phyloP scores from a whole-genome alignment of 1,140 invertebrate genomes.

The Battus philenor region DNA sequence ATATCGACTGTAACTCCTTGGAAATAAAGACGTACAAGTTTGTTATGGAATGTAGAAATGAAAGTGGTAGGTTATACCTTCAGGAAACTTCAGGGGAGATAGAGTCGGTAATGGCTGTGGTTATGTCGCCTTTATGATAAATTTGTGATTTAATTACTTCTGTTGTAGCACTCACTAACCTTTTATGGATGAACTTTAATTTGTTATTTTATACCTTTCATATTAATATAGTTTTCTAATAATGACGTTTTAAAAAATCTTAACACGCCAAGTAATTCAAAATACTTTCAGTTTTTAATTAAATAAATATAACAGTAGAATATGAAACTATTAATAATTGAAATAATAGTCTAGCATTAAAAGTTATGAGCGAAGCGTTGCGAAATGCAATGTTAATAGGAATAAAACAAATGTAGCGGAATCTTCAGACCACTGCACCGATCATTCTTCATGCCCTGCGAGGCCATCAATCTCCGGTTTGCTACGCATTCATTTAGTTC shows the following conservation, averaged over 20 bases:
- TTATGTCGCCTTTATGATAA: slow-evolving; percentile 64
- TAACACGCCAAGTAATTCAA: no score
- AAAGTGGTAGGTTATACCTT: slow-evolving; percentile 22
- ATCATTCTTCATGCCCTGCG: slow-evolving; percentile 36
- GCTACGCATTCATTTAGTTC: slow-evolving; percentile 50
- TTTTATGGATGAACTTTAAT: slow-evolving; percentile 7
- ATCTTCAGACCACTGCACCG: slow-evolving; percentile 20
- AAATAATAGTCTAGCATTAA: no score
- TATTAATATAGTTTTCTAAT: no score
- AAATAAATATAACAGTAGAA: no score
- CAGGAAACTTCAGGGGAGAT: slow-evolving; percentile 34
- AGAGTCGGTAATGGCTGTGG: slow-evolving; percentile 47
- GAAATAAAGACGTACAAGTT: slow-evolving; percentile 10
- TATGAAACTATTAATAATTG: no score
- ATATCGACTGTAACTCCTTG: slow-evolving; percentile 7
- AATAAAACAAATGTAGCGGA: slow-evolving; percentile 13
- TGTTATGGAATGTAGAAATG: neutral
- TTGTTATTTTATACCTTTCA: no score
- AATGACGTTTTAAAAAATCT: no score
- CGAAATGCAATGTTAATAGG: no score
- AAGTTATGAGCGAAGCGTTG: no score
- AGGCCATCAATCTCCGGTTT: slow-evolving; percentile 51
- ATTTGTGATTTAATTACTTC: slow-evolving; percentile 61
- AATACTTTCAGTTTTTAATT: no score
- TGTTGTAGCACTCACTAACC: slow-evolving; percentile 20